Conservation (phyloP, 2,113 vertebrate genomes). For the Tapirus terrestris region DNA sequence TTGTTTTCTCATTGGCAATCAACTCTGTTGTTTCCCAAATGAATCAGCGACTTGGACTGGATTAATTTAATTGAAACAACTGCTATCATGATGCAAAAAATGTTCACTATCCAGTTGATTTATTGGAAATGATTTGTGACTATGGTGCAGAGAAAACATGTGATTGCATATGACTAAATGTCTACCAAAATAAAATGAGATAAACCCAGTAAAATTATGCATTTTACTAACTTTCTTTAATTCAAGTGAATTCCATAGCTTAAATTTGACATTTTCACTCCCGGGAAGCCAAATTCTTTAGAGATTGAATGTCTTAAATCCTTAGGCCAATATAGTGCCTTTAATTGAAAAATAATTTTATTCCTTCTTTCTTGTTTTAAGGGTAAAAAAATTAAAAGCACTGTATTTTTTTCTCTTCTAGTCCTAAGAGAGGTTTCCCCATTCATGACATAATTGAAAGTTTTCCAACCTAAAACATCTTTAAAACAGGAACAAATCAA, state of each 20-base stretch:
- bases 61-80: constrained; percentile 35
- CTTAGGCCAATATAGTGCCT: constrained; percentile 74
- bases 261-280: constrained; percentile 74
- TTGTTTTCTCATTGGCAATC: background rate
- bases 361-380: constrained; percentile 75
- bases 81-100: background rate
- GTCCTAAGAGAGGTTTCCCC: constrained; percentile 77
- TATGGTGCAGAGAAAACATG: background rate
- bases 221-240: constrained; percentile 68
- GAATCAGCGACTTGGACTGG: background rate
- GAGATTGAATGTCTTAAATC: constrained; percentile 76
- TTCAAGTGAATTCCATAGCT: constrained; percentile 69
- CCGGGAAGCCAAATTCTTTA: constrained; percentile 68
- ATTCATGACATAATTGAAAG: constrained; percentile 82
- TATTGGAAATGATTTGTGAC: background rate
- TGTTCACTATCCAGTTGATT: background rate
- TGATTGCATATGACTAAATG: background rate
- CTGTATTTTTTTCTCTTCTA: constrained; percentile 63
- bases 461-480: constrained; percentile 71
- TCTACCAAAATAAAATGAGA: constrained; percentile 4
- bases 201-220: background rate
- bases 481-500: constrained; percentile 72
- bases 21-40: background rate
- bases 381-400: constrained; percentile 73
- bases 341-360: constrained; percentile 82